Evolutionary conservation across 1,140 invertebrate species (phyloP), one percentile per base, ranked within the genome.

Genomic region (Pectinophora gossypiella): DNA sequence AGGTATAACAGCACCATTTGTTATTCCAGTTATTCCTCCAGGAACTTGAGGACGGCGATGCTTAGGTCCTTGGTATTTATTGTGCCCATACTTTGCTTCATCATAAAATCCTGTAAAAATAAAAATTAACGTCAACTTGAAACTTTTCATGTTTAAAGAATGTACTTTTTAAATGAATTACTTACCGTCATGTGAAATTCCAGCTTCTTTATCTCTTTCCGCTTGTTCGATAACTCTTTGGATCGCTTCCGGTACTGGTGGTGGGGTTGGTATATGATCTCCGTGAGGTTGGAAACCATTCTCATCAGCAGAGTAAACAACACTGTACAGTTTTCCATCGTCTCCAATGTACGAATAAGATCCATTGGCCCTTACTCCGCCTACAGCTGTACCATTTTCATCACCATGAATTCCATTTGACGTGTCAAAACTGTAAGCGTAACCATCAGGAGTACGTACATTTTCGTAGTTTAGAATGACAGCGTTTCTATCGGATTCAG

Each of bases 261-360:
- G 89, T 49, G 94, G 91, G 0, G 94, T 95, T 16, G 95, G 95
- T 53, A 96, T 89, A 87, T 96, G 95, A 64, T 93, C 93, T 27
- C 95, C 95, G 50, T 81, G 75, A 2, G 90, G 88, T 59, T 82
- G 77, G 66, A 90, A 91, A 20, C 90, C 90, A 63, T 90, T 89
- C 68, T 89, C 87, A 63, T 91, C 90, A 44, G 90, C 90, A 35
- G 91, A 92, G 72, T 96, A 96, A 46, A 90, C 90, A 40, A 95
- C 89, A 9, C 76, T 87, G 54, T 92, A 92, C 7, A 88, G 72
- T 67, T 90, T 86, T 35, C 91, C 91, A 79, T 92, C 91, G 59
- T 90, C 89, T 5, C 89, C 90, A 12, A 78, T 86, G 57, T 92
- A 93, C 6, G 91, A 90, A 59, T 89, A 92, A 10, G 88, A 88